Evolutionary conservation across 1,140 invertebrate genomes (phyloP).

Genomic region (Littorina saxatilis): DNA sequence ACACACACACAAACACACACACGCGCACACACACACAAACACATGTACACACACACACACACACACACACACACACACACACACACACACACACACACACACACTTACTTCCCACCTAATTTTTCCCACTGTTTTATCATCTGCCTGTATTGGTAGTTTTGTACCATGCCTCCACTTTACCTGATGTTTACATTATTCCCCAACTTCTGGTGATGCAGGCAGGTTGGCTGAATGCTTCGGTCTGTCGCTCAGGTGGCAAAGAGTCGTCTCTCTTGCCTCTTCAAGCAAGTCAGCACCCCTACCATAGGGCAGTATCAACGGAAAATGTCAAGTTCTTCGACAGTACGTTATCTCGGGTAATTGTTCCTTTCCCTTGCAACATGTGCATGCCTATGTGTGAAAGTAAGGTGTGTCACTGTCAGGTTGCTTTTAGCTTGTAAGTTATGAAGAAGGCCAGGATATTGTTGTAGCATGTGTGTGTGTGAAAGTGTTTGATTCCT

Average conservation of each 20-base stretch:
- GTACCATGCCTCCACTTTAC: too few relatives aligned
- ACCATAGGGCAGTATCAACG: not conserved
- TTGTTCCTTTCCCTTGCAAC: not conserved
- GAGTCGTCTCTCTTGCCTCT: slow-evolving; percentile 23
- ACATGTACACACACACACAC: too few relatives aligned
- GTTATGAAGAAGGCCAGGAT: not conserved
- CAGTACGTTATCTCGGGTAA: slow-evolving; percentile 3
- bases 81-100: too few relatives aligned
- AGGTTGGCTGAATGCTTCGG: slow-evolving; percentile 7
- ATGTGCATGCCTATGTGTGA: not conserved
- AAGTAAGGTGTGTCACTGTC: not conserved
- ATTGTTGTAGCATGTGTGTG: not conserved
- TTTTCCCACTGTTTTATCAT: too few relatives aligned
- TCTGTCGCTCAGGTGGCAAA: not conserved
- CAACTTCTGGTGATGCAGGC: too few relatives aligned
- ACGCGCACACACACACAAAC: too few relatives aligned
- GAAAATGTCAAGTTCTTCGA: not conserved
- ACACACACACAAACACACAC: too few relatives aligned
- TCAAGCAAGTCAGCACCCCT: not conserved
- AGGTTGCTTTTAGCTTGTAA: not conserved
- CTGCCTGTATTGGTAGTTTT: too few relatives aligned
- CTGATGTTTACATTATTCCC: too few relatives aligned
- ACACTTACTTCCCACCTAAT: too few relatives aligned
- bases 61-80: too few relatives aligned
- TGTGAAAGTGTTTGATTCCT: too few relatives aligned